Percentiles rank a stretch among this genome's conserved stretches.
phyloP scores from a whole-genome alignment of 2,113 vertebrate genomes.

The Leptosomus discolor region DNA sequence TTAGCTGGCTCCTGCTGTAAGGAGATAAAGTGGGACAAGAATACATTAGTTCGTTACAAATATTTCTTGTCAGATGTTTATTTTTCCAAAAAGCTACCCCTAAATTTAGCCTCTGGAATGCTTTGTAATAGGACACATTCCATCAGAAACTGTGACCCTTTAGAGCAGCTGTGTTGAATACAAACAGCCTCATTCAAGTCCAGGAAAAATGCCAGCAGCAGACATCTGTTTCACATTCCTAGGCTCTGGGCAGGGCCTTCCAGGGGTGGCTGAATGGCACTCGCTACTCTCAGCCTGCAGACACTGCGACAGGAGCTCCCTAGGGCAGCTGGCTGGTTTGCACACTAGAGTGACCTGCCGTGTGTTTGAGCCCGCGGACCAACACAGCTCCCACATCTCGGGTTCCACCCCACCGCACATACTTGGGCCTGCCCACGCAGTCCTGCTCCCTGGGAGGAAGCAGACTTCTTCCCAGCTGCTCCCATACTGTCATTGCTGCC shows the following conservation, averaged over 20 bases:
- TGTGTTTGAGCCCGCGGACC: background rate
- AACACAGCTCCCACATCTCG: fast-evolving
- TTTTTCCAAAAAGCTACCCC: background rate
- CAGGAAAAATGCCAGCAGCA: background rate
- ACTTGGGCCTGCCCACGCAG: background rate
- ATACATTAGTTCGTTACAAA: background rate
- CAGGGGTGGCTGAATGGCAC: background rate
- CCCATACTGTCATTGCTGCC: background rate
- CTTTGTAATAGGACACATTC: background rate
- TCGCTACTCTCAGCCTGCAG: background rate
- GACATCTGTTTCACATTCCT: background rate
- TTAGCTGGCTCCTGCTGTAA: background rate
- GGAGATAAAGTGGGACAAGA: background rate
- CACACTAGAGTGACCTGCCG: fast-evolving
- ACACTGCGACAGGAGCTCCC: background rate
- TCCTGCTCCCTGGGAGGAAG: background rate
- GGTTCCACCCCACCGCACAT: background rate
- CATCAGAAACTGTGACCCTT: background rate
- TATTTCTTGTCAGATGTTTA: background rate
- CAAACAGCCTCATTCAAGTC: background rate
- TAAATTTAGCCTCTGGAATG: slow-evolving; percentile 2
- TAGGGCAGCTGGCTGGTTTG: background rate
- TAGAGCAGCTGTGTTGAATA: background rate
- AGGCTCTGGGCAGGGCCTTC: background rate
- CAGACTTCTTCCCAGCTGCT: background rate